Evolutionary conservation across 2,888 invertebrate genomes (phyloP).

Genomic region (Callimorpha dominula): DNA sequence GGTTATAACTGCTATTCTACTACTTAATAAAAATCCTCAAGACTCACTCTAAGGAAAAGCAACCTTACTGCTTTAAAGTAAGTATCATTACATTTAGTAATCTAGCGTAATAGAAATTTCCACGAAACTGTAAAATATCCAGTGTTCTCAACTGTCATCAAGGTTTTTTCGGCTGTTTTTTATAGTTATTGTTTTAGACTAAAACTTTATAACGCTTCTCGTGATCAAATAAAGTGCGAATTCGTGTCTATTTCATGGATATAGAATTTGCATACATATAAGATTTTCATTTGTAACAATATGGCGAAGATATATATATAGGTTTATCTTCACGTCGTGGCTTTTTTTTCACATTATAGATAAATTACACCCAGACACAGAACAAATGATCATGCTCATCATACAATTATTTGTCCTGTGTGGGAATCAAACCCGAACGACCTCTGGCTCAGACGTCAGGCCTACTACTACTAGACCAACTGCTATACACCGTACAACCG

Average conservation of each 20-base stretch:
- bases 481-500: too few relatives aligned
- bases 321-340: neutral
- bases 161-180: slow-evolving; percentile 12
- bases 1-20: neutral
- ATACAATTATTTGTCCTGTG: too few relatives aligned
- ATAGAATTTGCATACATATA: slow-evolving; percentile 14
- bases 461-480: too few relatives aligned
- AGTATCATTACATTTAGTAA: neutral
- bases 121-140: neutral
- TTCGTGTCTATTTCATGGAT: slow-evolving; percentile 19
- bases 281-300: neutral
- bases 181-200: slow-evolving; percentile 15
- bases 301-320: neutral
- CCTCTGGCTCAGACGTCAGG: too few relatives aligned
- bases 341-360: too few relatives aligned
- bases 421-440: too few relatives aligned
- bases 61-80: neutral
- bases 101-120: neutral
- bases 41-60: neutral
- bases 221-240: slow-evolving; percentile 21
- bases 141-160: slow-evolving; percentile 16
- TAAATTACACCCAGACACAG: too few relatives aligned
- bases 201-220: slow-evolving; percentile 10
- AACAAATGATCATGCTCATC: too few relatives aligned
- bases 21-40: neutral